phyloP scores from a whole-genome alignment of 2,888 invertebrate species.

The Steinernema hermaphroditum region DNA sequence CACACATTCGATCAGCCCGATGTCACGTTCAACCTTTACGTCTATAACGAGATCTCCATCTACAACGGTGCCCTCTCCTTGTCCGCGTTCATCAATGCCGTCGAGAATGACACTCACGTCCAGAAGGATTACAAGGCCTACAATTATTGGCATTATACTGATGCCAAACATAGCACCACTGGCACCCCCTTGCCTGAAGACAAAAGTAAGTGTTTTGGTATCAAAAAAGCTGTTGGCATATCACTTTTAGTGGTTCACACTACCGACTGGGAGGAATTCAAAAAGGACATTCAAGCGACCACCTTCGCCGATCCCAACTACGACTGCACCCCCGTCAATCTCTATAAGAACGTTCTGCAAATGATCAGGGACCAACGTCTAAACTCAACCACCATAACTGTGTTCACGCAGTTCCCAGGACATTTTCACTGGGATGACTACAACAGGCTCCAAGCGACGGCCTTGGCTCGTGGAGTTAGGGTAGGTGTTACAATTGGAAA shows the following conservation, averaged over 20 bases:
- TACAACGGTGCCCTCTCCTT: conserved; percentile 5
- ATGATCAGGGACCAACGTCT: background rate
- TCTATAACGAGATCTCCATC: conserved; percentile 5
- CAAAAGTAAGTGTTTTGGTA: background rate
- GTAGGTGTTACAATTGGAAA: background rate
- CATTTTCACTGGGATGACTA: background rate
- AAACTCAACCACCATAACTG: background rate
- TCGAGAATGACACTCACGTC: conserved; percentile 2
- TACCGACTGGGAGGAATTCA: background rate
- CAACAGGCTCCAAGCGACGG: background rate
- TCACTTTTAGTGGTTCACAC: conserved; percentile 1
- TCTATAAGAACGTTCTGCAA: background rate
- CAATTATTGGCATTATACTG: conserved; percentile 9
- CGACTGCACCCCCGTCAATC: background rate
- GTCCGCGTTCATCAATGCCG: background rate
- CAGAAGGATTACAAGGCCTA: conserved; percentile 7
- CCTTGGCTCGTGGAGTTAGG: background rate
- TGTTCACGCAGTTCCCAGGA: conserved; percentile 14
- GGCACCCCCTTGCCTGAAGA: background rate
- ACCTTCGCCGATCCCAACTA: conserved; percentile 12
- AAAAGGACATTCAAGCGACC: background rate
- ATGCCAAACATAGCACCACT: background rate
- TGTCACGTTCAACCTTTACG: conserved; percentile 7
- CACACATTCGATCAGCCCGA: background rate
- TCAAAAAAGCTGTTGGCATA: too few relatives aligned